Base-by-base conservation (phyloP, 1,140 invertebrate species). In the Arctopsyche grandis region DNA sequence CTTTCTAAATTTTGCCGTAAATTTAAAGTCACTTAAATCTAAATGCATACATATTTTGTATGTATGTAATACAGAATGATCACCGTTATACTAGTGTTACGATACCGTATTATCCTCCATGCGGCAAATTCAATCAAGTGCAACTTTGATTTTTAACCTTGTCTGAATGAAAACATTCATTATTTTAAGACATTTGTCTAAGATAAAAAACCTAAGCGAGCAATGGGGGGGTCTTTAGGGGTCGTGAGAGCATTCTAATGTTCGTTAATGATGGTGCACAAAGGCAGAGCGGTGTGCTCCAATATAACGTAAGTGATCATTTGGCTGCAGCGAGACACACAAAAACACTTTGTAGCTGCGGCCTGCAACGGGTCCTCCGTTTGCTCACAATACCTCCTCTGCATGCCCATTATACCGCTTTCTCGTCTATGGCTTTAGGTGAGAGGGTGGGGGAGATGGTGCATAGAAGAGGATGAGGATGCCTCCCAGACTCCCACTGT, bases 221-320 rank as follows among this genome's bases (percentile, higher is more conserved):
- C 16, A 1, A 19, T 19, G 63, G 12, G 63, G 12, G 19, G 63
- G 63, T 66, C 14, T n/a, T 16, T 56, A n/a, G 52, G 14, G 52
- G 24, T 66, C 10, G 12, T 14, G 7, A 29, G 19, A 38, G 14
- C 66, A 38, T 38, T 69, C 22, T 10, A 38, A 38, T 14, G 12
- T 21, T 14, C 26, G 70, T 74, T 74, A 74, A 74, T 74, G 71
- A 52, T 74, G 71, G 46, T 52, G 10, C 5, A 74, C 71, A 74
- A 74, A 74, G 71, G 21, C 46, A 73, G 12, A 73, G 21, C 38
- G 38, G 46, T 48, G 48, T 12, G 10, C 21, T 21, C 38, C 43
- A 52, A 73, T 73, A 48, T 73, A 46, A 22, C 71, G 16, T 74
- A 74, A 74, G 71, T 74, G 71, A 74, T 74, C 71, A 74, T 74